These are phyloP conservation scores for Clitarchus hookeri DNA, from an alignment of 2,888 invertebrate species.

Conservation along the genomic window DNA sequence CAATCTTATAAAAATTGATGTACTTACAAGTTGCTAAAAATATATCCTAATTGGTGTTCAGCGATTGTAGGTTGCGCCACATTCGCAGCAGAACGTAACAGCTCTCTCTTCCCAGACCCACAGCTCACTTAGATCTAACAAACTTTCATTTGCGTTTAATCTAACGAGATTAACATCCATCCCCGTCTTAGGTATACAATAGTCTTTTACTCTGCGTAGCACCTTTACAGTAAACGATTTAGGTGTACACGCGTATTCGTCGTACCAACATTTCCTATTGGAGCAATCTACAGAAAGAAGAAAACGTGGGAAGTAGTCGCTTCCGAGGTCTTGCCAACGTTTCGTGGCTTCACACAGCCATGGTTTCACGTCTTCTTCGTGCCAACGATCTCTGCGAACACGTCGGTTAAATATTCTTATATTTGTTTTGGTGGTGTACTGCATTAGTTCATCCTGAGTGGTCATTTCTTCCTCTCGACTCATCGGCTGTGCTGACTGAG, in stretches of 20 bases:
- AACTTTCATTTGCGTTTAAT: not conserved
- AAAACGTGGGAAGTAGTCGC: constrained; percentile 5
- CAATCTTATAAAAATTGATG: no score
- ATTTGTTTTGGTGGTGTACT: not conserved
- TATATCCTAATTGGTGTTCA: no score
- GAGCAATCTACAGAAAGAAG: not conserved
- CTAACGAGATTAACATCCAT: not conserved
- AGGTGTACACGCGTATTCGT: not conserved
- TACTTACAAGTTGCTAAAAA: no score
- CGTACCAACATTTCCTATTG: constrained; percentile 10
- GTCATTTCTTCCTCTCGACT: not conserved
- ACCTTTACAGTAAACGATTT: constrained; percentile 12
- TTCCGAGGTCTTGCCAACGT: not conserved
- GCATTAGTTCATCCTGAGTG: not conserved
- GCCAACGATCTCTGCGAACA: not conserved
- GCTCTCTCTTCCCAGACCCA: constrained; percentile 27
- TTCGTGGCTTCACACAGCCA: not conserved
- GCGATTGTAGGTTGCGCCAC: not conserved
- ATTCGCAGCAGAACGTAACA: constrained; percentile 10
- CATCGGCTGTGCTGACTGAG: not conserved
- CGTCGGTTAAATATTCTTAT: not conserved
- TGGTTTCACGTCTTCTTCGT: not conserved
- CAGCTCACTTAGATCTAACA: not conserved
- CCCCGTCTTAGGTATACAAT: not conserved
- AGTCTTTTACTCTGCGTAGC: not conserved